Conservation (phyloP, 2,797 vertebrate genomes). For the Picus viridis region DNA sequence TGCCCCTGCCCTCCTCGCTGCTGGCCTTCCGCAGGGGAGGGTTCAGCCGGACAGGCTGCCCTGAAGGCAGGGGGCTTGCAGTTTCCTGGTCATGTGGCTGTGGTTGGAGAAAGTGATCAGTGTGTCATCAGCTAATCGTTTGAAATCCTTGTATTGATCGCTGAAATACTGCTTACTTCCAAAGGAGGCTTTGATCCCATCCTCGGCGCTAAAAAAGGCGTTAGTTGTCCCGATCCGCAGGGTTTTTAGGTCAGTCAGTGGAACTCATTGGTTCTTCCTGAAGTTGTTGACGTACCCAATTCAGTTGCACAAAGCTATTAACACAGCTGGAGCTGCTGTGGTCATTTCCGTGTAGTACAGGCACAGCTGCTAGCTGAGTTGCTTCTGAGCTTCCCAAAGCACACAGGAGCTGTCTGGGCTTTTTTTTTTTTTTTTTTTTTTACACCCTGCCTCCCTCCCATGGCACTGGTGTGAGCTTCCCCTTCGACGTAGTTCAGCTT, state of each 20-base stretch:
- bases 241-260: background rate
- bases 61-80: background rate
- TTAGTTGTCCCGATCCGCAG: background rate
- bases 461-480: background rate
- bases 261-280: background rate
- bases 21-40: background rate
- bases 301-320: background rate
- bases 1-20: accelerated
- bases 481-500: background rate
- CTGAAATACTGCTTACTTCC: background rate
- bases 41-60: background rate
- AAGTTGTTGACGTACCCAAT: background rate
- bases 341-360: background rate
- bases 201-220: background rate
- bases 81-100: background rate
- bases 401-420: accelerated
- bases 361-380: background rate
- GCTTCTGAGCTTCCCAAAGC: background rate
- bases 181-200: background rate
- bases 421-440: accelerated
- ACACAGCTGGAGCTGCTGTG: background rate
- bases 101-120: accelerated
- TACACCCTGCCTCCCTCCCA: accelerated
- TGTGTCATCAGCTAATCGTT: accelerated
- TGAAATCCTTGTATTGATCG: background rate